Base-by-base conservation (phyloP, 2,113 vertebrate species). In the Zosterops pallidus region DNA sequence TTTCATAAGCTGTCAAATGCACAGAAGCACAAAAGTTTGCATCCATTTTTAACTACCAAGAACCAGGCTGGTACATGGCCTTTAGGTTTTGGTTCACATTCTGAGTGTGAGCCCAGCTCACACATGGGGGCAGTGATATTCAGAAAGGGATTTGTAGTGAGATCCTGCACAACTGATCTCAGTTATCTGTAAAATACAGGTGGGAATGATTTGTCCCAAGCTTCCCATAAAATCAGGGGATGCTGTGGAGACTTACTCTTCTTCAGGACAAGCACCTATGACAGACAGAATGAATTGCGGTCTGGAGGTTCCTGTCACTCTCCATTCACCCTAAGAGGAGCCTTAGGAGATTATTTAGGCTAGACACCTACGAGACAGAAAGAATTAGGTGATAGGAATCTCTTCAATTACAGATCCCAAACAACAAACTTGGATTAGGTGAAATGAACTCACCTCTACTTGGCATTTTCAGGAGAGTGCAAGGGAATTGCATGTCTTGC, bases 1-100 rank as follows among this genome's bases (percentile, higher is more conserved):
- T 97, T 97, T 97, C 77, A 71, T 95, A 97, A 97, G 57, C 89
- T 97, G 95, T 96, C 97, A 83, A 71, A 70, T 31, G 77, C 82
- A 89, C 59, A 91, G 83, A 94, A 95, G 70, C 80, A 93, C 81
- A 83, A 89, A 92, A 94, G 81, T 94, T 89, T 88, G 39, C 63
- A 70, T 95, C 77, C 4, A 3, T 75, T 95, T 96, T 97, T 64
- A 91, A 41, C 57, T 78, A 60, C 33, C 10, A 63, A 79, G 31
- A 79, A 26, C 15, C 13, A 62, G 13, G 13, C 6, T 59, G 39
- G 21, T 53, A 25, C 1, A 1, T 19, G 17, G 28, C 35, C 5
- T 47, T 78, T 17, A 9, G 26, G 10, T 15, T 47, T 87, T 80
- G 42, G 9, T 75, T 88, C 21, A 21, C 5, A 8, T 60, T 83